These are phyloP conservation scores for Aleiodes leptofemur DNA, from an alignment of 2,888 invertebrate genomes.

Conservation along the genomic window DNA sequence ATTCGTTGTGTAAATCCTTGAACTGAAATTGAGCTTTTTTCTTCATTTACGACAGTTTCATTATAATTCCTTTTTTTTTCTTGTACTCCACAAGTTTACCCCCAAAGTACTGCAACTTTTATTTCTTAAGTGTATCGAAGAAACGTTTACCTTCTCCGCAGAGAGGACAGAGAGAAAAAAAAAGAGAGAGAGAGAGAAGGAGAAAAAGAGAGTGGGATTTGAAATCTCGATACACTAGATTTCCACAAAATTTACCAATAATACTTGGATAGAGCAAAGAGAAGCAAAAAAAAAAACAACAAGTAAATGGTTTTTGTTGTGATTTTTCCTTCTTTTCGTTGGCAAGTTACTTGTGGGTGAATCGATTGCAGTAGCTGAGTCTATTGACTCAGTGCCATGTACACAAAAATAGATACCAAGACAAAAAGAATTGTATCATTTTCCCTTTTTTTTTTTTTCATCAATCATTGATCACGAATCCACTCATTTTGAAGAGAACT, in stretches of 20 bases:
- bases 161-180: background rate
- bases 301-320: conserved; percentile 26
- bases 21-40: conserved; percentile 7
- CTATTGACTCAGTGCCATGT: conserved; percentile 38
- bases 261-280: conserved; percentile 13
- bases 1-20: conserved; percentile 22
- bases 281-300: background rate
- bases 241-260: conserved; percentile 34
- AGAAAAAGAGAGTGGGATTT: conserved; percentile 9
- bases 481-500: no score
- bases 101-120: background rate
- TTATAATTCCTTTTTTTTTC: background rate
- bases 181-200: no score
- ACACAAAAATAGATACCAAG: conserved; percentile 10
- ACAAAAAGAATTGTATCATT: no score
- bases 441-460: no score
- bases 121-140: conserved; percentile 3
- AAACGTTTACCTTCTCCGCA: conserved; percentile 10
- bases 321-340: conserved; percentile 1
- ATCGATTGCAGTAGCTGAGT: conserved; percentile 48
- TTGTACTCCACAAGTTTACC: background rate
- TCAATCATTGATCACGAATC: no score
- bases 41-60: conserved; percentile 23
- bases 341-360: background rate
- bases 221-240: conserved; percentile 23